Conservation (phyloP, 2,797 vertebrate species). For the Sebastes nivosus region DNA sequence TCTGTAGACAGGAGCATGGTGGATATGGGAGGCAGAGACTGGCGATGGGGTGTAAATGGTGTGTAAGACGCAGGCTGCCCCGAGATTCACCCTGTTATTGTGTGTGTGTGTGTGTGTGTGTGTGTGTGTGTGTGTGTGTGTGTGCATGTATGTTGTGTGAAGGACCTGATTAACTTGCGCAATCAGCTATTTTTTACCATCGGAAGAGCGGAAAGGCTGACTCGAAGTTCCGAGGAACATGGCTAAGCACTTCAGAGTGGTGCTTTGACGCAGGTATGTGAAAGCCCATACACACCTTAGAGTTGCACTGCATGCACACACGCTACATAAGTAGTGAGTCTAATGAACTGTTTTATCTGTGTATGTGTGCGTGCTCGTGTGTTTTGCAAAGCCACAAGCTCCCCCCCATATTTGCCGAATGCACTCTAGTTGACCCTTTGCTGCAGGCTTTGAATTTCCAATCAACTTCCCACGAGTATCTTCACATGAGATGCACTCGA, state of each 20-base stretch:
- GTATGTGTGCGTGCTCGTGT: background rate
- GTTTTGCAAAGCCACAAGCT: conserved; percentile 43
- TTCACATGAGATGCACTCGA: conserved; percentile 49
- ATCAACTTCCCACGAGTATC: conserved; percentile 66
- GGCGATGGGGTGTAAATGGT: background rate
- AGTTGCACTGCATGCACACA: background rate
- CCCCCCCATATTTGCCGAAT: conserved; percentile 47
- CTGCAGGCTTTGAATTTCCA: conserved; percentile 71
- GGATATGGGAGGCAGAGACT: conserved; percentile 10
- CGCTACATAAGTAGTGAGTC: background rate
- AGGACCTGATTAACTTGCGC: conserved; percentile 46
- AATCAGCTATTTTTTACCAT: conserved; percentile 56
- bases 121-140: background rate
- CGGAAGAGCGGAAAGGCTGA: conserved; percentile 54
- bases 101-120: background rate
- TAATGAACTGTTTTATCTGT: conserved; percentile 26
- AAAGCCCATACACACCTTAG: background rate
- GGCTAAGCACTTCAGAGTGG: conserved; percentile 39
- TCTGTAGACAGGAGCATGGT: background rate
- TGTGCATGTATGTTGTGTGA: background rate
- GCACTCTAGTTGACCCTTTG: conserved; percentile 67
- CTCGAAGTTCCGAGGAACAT: conserved; percentile 35
- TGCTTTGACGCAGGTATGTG: conserved; percentile 10
- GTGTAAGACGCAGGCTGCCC: background rate
- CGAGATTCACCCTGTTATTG: conserved; percentile 28